Percentiles rank a stretch among this genome's conserved stretches.
phyloP scores from a whole-genome alignment of 2,888 invertebrate genomes.

The Drosophila macrospina region DNA sequence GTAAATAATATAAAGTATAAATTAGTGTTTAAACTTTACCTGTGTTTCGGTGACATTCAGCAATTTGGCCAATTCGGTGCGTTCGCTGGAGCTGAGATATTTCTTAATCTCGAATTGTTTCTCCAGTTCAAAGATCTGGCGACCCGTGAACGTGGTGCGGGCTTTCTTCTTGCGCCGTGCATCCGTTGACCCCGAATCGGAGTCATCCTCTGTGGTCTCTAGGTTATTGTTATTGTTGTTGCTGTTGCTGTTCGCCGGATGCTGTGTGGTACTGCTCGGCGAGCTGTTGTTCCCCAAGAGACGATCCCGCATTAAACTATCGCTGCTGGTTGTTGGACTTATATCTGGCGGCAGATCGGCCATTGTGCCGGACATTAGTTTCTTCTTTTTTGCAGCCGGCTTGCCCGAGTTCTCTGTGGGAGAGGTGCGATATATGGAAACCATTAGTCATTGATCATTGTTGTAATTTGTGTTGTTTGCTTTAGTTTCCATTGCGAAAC shows the following conservation, averaged over 20 bases:
- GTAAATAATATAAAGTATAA: not conserved
- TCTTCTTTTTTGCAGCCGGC: slow-evolving; percentile 82
- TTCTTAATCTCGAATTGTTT: slow-evolving; percentile 98
- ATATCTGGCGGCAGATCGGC: slow-evolving; percentile 71
- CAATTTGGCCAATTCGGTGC: slow-evolving; percentile 97
- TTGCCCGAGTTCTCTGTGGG: slow-evolving; percentile 68
- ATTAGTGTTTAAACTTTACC: slow-evolving; percentile 87
- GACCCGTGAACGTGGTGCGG: slow-evolving; percentile 96
- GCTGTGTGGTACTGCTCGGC: slow-evolving; percentile 42
- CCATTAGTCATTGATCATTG: slow-evolving; percentile 25
- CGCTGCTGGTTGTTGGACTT: slow-evolving; percentile 80
- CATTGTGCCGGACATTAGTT: slow-evolving; percentile 53
- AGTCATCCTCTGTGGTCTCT: slow-evolving; percentile 86
- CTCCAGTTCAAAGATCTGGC: slow-evolving; percentile 98
- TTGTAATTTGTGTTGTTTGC: not conserved
- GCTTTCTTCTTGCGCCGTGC: slow-evolving; percentile 92
- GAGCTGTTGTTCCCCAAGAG: slow-evolving; percentile 57
- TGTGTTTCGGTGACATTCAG: slow-evolving; percentile 98
- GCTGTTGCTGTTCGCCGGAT: slow-evolving; percentile 22
- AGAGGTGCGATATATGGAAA: slow-evolving; percentile 4
- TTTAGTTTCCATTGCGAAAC: slow-evolving; percentile 30
- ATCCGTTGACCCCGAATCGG: slow-evolving; percentile 87
- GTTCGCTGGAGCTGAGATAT: slow-evolving; percentile 96
- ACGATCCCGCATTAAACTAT: slow-evolving; percentile 80
- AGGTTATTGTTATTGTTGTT: slow-evolving; percentile 45